A percentile compares a stretch with the other conserved stretches of the same genome.
Evolutionary conservation across 2,888 invertebrate genomes (phyloP).

Genomic region (Lycia hirtaria): DNA sequence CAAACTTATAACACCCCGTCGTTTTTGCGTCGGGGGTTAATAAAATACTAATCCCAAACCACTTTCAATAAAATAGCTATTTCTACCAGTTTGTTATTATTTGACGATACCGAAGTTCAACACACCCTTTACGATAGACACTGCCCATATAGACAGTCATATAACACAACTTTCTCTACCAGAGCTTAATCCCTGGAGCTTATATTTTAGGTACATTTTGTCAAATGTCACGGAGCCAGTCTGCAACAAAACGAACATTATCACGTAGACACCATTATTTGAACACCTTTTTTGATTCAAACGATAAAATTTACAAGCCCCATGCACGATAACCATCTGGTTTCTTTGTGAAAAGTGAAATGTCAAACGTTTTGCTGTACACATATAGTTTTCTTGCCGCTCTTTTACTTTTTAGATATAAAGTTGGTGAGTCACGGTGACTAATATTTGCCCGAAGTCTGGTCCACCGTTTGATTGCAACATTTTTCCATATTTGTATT

Average conservation of each 20-base stretch:
- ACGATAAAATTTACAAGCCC: conserved; percentile 28
- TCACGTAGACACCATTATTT: conserved; percentile 8
- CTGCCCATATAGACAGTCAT: conserved; percentile 1
- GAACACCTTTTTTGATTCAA: conserved; percentile 18
- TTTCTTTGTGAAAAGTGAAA: conserved; percentile 6
- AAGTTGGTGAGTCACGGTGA: no score
- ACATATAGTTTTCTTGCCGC: no score
- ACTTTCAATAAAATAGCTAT: neutral
- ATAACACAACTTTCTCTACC: neutral
- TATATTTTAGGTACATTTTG: conserved; percentile 5
- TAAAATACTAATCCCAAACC: neutral
- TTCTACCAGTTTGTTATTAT: neutral
- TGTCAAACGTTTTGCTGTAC: neutral
- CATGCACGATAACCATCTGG: conserved; percentile 4
- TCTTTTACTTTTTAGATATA: no score
- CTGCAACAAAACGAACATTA: conserved; percentile 5
- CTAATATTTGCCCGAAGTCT: no score
- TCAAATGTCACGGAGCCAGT: conserved; percentile 12
- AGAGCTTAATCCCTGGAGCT: neutral
- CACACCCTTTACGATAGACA: neutral
- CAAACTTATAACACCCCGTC: no score
- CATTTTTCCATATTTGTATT: no score
- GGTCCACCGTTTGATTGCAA: no score
- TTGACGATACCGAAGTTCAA: neutral
- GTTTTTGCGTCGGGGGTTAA: neutral